Base-by-base conservation (phyloP, 2,113 vertebrate genomes). In the Bubo blakistoni region DNA sequence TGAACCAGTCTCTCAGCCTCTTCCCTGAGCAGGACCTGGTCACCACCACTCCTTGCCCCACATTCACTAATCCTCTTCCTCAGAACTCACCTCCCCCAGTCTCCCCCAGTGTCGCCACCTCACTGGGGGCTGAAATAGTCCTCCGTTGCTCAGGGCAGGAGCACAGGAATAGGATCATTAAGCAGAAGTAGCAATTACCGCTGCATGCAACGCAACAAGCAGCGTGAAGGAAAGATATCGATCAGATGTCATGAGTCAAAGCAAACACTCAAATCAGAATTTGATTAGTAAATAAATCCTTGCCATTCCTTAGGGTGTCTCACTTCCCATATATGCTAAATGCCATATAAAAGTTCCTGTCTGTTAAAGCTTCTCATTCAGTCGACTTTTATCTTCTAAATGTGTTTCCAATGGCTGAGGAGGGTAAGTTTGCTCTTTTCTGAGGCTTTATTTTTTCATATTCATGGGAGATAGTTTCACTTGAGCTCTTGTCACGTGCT, bases 331-430 rank as follows among this genome's bases (percentile, higher is more conserved):
- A 7, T 10, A 13, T 1, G 76, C 63, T 70, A 62, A 90, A 66
- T 3, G 3, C 88, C 69, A 0, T 97, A 97, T 96, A 97, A 97
- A 94, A 46, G 69, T 51, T 81, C 80, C 92, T 0, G 49, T 19
- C 51, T 54, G 9, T 12, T 51, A 78, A 94, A 74, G 83, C 83
- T 78, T 59, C 32, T 96, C 94, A 17, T 78, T 74, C 86, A 9
- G 29, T 38, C 11, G 16, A 36, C 88, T 86, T 95, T 86, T 77
- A 42, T 34, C 95, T 95, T 24, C 96, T 96, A 93, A 94, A 97
- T 97, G 96, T 97, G 96, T 78, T 97, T 97, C 96, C 51, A 24
- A 88, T 97, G 95, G 95, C 2, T 97, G 55, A 97, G 51, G 69
- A 74, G 10, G 96, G 96, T 97, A 92, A 97, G 96, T 95, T 51